Conservation (phyloP, 2,888 invertebrate species). For the Antheraea assamensis region DNA sequence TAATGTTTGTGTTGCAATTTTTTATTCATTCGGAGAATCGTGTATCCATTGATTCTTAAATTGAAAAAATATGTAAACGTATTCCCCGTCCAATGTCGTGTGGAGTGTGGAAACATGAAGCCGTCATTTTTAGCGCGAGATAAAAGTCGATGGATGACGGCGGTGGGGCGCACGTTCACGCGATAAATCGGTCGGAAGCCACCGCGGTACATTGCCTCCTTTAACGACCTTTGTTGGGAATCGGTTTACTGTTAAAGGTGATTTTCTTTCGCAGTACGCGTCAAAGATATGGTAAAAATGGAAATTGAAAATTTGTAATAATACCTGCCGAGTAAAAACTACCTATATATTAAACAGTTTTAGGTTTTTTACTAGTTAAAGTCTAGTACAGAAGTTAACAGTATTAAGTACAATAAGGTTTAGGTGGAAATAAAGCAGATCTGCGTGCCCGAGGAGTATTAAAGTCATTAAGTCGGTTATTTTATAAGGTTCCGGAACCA, state of each 20-base stretch:
- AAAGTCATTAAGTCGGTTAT: no score
- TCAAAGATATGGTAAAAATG: neutral
- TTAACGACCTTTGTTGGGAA: slow-evolving; percentile 74
- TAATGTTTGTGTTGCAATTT: neutral
- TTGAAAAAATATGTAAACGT: slow-evolving; percentile 77
- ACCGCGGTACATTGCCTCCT: slow-evolving; percentile 74
- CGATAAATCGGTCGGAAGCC: slow-evolving; percentile 73
- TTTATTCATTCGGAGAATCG: neutral
- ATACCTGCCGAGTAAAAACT: neutral
- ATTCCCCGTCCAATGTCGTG: slow-evolving; percentile 67
- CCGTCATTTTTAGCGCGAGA: slow-evolving; percentile 71
- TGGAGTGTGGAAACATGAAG: slow-evolving; percentile 66
- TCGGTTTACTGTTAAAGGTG: slow-evolving; percentile 76
- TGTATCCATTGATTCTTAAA: slow-evolving; percentile 36
- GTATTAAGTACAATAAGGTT: no score
- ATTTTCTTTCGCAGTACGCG: slow-evolving; percentile 46
- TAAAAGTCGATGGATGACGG: slow-evolving; percentile 55
- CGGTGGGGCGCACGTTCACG: slow-evolving; percentile 41
- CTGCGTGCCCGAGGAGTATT: no score
- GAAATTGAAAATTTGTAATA: neutral
- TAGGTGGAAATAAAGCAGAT: no score
- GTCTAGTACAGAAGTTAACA: no score
- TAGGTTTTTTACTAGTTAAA: neutral
- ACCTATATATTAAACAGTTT: neutral
- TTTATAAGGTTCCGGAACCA: no score